Evolutionary conservation across 2,113 vertebrate genomes (phyloP).

Genomic region (Gambusia holbrooki): DNA sequence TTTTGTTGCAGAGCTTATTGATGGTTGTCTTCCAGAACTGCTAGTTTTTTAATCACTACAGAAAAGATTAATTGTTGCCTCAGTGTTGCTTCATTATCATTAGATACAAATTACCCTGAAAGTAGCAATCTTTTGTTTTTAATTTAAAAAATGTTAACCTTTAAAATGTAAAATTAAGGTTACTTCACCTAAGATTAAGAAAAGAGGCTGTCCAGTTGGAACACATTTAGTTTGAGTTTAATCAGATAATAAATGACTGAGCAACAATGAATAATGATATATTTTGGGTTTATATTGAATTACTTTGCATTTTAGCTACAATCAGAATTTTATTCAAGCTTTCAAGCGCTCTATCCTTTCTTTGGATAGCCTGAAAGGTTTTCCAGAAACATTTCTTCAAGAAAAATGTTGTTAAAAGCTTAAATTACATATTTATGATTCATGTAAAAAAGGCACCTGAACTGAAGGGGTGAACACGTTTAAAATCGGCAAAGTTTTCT

Average conservation of each 20-base stretch:
- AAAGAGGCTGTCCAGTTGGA: not conserved
- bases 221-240: too few relatives aligned
- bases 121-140: not conserved
- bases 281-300: too few relatives aligned
- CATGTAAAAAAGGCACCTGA: not conserved
- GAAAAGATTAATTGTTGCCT: not conserved
- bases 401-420: not conserved
- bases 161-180: not conserved
- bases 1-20: not conserved
- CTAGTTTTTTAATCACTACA: not conserved
- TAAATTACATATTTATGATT: not conserved
- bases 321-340: not conserved
- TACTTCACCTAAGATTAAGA: not conserved
- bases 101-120: not conserved
- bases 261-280: not conserved
- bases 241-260: not conserved
- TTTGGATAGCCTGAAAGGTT: not conserved
- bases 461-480: too few relatives aligned
- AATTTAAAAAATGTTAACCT: not conserved
- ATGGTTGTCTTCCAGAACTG: not conserved
- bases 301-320: not conserved
- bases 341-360: not conserved
- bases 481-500: too few relatives aligned
- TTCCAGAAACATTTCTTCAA: not conserved
- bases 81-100: too few relatives aligned